A percentile compares a stretch with the other conserved stretches of the same genome.
Conservation (phyloP, 2,113 vertebrate species). For the Dromaius novaehollandiae region DNA sequence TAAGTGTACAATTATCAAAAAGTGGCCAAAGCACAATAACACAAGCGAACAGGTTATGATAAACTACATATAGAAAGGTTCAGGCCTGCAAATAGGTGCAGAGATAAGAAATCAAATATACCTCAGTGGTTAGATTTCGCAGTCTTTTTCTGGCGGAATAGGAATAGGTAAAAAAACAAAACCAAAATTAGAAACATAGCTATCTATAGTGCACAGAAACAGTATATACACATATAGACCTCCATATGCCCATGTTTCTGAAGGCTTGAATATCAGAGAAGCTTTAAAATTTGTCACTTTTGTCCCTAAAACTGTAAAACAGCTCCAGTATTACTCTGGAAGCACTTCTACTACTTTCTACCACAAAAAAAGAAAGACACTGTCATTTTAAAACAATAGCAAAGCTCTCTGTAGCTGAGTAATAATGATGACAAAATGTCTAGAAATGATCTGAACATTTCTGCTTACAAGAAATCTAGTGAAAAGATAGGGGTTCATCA, state of each 20-base stretch:
- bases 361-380: neutral
- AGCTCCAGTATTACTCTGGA: neutral
- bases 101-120: neutral
- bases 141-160: neutral
- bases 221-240: neutral
- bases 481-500: neutral
- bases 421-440: neutral
- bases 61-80: neutral
- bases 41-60: neutral
- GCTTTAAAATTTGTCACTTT: neutral
- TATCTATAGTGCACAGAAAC: neutral
- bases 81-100: neutral
- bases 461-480: neutral
- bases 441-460: neutral
- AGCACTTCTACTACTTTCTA: accelerated
- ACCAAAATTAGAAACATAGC: neutral
- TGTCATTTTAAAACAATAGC: neutral
- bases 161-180: neutral
- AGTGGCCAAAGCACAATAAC: neutral
- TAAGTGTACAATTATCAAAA: neutral
- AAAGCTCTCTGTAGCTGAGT: neutral
- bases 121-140: neutral
- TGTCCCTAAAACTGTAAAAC: neutral
- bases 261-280: neutral
- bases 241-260: neutral